A percentile compares a stretch with the other conserved stretches of the same genome.
phyloP scores from a whole-genome alignment of 2,113 vertebrate genomes.

The Spheniscus mendiculus region DNA sequence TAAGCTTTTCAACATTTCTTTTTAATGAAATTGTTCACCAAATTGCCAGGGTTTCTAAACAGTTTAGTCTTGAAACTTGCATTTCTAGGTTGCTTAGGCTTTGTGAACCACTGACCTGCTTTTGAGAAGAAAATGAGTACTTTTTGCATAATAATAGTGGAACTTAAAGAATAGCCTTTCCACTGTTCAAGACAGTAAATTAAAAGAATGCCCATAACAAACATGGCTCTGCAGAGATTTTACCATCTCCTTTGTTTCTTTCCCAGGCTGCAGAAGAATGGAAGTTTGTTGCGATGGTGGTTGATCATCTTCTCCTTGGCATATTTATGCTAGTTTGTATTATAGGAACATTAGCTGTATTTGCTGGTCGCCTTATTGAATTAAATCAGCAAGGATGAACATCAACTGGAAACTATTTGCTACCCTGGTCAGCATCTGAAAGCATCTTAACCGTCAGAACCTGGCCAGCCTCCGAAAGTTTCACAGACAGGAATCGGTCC shows the following conservation, averaged over 20 bases:
- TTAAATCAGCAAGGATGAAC: constrained; percentile 87
- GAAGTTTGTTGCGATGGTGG: constrained; percentile 98
- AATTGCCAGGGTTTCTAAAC: not conserved
- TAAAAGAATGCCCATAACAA: not conserved
- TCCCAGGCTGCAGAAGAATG: constrained; percentile 93
- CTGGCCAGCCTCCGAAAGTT: not conserved
- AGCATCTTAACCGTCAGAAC: not conserved
- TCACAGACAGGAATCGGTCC: not conserved
- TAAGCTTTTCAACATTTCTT: not conserved
- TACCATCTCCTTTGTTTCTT: constrained; percentile 30
- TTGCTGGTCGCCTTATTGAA: constrained; percentile 94
- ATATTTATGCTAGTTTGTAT: constrained; percentile 96
- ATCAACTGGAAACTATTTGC: not conserved
- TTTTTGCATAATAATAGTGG: not conserved
- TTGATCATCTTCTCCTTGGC: constrained; percentile 95
- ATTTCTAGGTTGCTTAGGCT: not conserved
- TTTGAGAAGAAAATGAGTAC: not conserved
- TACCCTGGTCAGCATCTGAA: not conserved
- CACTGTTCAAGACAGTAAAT: not conserved
- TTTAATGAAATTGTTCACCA: not conserved
- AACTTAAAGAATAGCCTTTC: not conserved
- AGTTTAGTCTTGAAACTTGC: not conserved
- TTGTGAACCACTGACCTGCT: not conserved
- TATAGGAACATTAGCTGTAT: constrained; percentile 92
- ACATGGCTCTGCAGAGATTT: not conserved